phyloP scores from a whole-genome alignment of 2,797 vertebrate genomes.

The Platyrinchus mystaceus region DNA sequence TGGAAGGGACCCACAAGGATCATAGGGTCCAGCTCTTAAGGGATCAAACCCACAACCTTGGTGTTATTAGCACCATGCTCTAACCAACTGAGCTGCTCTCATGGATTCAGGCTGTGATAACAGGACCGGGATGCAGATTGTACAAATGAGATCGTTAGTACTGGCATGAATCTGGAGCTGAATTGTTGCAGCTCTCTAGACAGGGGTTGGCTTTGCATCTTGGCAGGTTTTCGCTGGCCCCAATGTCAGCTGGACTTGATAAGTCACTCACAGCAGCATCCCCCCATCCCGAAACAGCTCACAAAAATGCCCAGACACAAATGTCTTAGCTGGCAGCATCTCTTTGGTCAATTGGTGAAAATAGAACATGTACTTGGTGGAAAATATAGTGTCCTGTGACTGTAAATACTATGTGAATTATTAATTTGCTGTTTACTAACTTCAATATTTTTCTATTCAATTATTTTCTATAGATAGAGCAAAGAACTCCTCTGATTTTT shows the following conservation, averaged over 20 bases:
- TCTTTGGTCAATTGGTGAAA: fast-evolving
- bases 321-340: background rate
- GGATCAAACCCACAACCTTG: background rate
- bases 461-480: constrained; percentile 29
- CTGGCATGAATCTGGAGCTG: background rate
- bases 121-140: background rate
- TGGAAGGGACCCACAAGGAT: background rate
- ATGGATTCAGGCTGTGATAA: background rate
- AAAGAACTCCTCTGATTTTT: constrained; percentile 29
- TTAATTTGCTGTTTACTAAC: constrained; percentile 54
- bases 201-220: background rate
- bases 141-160: background rate
- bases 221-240: background rate
- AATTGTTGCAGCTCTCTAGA: background rate
- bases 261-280: background rate
- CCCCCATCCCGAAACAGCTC: background rate
- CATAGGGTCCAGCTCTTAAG: background rate
- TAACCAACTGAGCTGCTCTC: background rate
- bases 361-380: background rate
- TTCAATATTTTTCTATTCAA: constrained; percentile 50
- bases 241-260: background rate
- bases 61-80: background rate
- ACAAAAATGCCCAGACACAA: background rate
- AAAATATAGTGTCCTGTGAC: background rate
- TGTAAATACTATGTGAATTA: constrained; percentile 47